These are phyloP conservation scores for Drosophila arawakana DNA, from an alignment of 1,140 invertebrate species.

Conservation along the genomic window DNA sequence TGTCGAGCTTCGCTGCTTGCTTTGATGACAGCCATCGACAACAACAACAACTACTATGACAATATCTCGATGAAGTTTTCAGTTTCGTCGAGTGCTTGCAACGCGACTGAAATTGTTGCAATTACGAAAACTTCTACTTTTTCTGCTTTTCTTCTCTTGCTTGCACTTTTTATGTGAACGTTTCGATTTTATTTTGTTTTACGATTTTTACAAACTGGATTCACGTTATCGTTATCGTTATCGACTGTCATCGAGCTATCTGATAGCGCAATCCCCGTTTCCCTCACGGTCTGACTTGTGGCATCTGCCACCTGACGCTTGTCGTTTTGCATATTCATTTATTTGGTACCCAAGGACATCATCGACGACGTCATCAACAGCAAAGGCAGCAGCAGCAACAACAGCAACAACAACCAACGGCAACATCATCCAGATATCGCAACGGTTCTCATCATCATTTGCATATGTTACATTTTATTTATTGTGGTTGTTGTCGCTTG, in stretches of 20 bases:
- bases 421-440: conserved; percentile 43
- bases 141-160: conserved; percentile 25
- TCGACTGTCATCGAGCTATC: conserved; percentile 44
- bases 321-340: conserved; percentile 53
- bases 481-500: conserved; percentile 61
- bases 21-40: conserved; percentile 35
- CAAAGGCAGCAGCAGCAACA: conserved; percentile 18
- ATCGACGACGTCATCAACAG: conserved; percentile 33
- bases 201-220: conserved; percentile 3
- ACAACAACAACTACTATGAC: conserved; percentile 1
- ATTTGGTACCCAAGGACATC: conserved; percentile 44
- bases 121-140: conserved; percentile 60
- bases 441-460: conserved; percentile 79
- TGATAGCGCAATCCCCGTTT: neutral
- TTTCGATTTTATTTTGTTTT: conserved; percentile 7
- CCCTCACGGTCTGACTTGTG: conserved; percentile 2
- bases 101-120: conserved; percentile 68
- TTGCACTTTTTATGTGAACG: conserved; percentile 37
- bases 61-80: conserved; percentile 70
- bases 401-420: conserved; percentile 21
- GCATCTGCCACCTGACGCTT: conserved; percentile 15
- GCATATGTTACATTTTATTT: conserved; percentile 82
- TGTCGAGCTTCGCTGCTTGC: conserved; percentile 44
- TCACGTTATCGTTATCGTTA: conserved; percentile 50
- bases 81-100: conserved; percentile 42